Evolutionary conservation across 2,797 vertebrate genomes (phyloP).

Genomic region (Alosa sapidissima): DNA sequence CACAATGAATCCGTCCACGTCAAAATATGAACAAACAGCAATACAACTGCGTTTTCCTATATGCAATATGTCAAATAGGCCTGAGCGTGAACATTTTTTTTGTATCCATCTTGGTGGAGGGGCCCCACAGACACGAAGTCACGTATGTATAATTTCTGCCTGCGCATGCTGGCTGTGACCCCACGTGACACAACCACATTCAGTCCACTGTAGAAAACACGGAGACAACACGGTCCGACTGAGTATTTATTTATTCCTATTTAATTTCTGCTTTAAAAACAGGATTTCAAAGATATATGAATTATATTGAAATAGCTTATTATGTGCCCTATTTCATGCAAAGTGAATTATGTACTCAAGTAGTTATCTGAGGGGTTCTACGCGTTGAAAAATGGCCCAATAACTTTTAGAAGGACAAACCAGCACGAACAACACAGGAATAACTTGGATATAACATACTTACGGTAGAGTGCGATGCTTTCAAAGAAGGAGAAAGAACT

Average conservation of each 20-base stretch:
- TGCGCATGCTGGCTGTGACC: neutral
- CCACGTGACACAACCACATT: neutral
- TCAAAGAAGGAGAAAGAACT: slow-evolving; percentile 68
- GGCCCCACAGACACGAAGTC: neutral
- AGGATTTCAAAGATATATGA: too few species aligned
- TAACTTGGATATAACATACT: neutral
- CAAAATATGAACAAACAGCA: neutral
- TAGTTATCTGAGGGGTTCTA: neutral
- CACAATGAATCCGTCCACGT: neutral
- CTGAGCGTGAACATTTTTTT: too few species aligned
- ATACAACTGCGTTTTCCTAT: too few species aligned
- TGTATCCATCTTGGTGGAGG: neutral
- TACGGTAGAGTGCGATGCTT: slow-evolving; percentile 62
- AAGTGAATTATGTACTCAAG: neutral
- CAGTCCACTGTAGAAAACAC: neutral
- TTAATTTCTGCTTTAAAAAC: neutral
- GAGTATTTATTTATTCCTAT: neutral
- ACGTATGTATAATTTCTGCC: neutral
- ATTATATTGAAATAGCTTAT: neutral
- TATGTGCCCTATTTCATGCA: neutral
- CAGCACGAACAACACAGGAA: neutral
- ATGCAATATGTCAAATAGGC: too few species aligned
- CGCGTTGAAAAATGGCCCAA: neutral
- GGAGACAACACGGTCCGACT: neutral
- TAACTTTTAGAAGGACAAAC: neutral